Base-by-base conservation (phyloP, 2,797 vertebrate species). In the Protonibea diacanthus region DNA sequence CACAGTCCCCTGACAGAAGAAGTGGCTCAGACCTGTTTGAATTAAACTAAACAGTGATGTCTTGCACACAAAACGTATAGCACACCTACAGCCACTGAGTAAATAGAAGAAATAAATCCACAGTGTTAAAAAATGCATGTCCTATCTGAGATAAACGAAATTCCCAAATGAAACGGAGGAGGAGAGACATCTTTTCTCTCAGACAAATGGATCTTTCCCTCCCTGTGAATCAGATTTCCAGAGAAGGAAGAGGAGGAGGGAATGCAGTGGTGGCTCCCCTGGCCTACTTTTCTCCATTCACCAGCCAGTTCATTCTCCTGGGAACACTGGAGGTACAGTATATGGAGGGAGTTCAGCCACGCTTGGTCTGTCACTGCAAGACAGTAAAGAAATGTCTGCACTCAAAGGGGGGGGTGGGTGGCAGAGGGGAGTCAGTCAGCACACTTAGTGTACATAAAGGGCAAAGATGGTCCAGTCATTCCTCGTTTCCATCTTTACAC, bases 211-310 rank as follows among this genome's bases (percentile, higher is more conserved):
- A 86, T 91, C 55, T 51, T 77, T 89, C 62, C 77, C 62, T 86
- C 27, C n/a, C 9, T 38, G 57, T 90, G 84, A 93, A 84, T 87
- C 75, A 58, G 64, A 89, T 88, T 89, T 88, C 75, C 60, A 66
- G 82, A 48, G 42, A 14, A 44, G 42, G 42, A 14, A 56, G 74
- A 76, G 73, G 70, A 71, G 62, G 69, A 59, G 81, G 86, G 58
- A 82, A 47, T 68, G 82, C 57, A 76, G 74, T 7, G 12, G 70
- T 77, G 53, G 81, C 79, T 88, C 71, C 77, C 69, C 58, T 95
- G 93, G 84, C 93, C 93, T 94, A 94, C 85, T 93, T 94, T 93
- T 78, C 59, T 85, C 85, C 83, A 85, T 91, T 81, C 83, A 87
- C 78, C 82, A 86, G 72, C 72, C 66, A 82, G 64, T 70, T 78